Percentiles rank a stretch among this genome's conserved stretches.
phyloP scores from a whole-genome alignment of 2,113 vertebrate species.

The Lanius ludovicianus region DNA sequence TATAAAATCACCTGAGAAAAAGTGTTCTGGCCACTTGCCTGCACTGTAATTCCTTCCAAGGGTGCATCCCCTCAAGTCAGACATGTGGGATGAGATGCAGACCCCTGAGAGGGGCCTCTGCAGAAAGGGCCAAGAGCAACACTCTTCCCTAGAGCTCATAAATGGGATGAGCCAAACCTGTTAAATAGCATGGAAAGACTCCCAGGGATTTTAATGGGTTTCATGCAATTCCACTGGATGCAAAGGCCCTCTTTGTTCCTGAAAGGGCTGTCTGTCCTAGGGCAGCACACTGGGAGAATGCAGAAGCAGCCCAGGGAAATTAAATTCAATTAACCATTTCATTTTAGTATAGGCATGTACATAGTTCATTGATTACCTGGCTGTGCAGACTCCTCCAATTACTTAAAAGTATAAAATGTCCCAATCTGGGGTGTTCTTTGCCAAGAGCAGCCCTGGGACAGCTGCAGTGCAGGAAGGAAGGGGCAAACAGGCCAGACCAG shows the following conservation, averaged over 20 bases:
- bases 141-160: not conserved
- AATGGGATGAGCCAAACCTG: not conserved
- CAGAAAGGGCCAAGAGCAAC: not conserved
- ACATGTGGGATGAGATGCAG: fast-evolving
- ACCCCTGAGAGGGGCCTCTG: not conserved
- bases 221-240: not conserved
- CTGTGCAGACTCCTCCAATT: not conserved
- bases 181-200: not conserved
- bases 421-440: not conserved
- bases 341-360: not conserved
- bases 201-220: not conserved
- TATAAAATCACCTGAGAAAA: conserved; percentile 24
- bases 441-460: not conserved
- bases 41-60: not conserved
- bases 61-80: not conserved
- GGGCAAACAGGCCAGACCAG: not conserved
- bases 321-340: conserved; percentile 15
- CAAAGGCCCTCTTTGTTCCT: not conserved
- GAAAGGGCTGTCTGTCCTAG: not conserved
- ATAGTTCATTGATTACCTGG: not conserved
- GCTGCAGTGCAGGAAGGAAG: not conserved
- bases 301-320: not conserved
- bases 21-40: not conserved
- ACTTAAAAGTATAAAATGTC: not conserved
- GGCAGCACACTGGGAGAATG: not conserved